Evolutionary conservation across 2,113 vertebrate genomes (phyloP).

Genomic region (Isurus oxyrinchus): DNA sequence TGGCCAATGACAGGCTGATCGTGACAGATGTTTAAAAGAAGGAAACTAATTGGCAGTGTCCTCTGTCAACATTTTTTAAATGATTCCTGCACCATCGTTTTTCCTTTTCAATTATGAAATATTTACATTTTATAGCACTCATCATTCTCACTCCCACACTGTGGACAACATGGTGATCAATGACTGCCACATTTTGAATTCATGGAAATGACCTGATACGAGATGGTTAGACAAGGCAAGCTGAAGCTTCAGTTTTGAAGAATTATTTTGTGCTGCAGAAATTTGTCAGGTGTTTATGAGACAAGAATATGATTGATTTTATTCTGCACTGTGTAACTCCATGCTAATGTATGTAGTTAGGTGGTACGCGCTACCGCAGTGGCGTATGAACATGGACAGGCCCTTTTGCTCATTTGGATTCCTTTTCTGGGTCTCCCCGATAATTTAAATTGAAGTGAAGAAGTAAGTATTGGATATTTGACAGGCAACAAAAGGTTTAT

Average conservation of each 20-base stretch:
- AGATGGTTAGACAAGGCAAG: not conserved
- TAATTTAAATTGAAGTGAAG: not conserved
- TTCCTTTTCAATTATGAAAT: not conserved
- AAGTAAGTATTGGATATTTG: not conserved
- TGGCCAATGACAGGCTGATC: not conserved
- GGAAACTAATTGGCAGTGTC: not conserved
- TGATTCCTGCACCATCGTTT: not conserved
- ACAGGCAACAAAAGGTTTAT: not conserved
- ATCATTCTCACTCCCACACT: not conserved
- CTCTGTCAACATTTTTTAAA: not conserved
- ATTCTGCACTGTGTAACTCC: not conserved
- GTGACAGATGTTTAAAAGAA: not conserved
- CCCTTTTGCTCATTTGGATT: not conserved
- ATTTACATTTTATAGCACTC: not conserved
- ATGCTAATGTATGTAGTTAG: not conserved
- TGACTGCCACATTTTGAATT: not conserved
- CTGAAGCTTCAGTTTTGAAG: not conserved
- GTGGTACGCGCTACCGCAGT: not conserved
- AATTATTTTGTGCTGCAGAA: not conserved
- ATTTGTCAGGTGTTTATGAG: not conserved
- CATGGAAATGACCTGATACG: not conserved
- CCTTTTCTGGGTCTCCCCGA: not conserved
- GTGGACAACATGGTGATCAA: not conserved
- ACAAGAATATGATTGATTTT: slow-evolving; percentile 5
- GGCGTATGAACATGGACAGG: not conserved